Conservation (phyloP, 2,888 invertebrate species). For the Gastrophysa polygoni region DNA sequence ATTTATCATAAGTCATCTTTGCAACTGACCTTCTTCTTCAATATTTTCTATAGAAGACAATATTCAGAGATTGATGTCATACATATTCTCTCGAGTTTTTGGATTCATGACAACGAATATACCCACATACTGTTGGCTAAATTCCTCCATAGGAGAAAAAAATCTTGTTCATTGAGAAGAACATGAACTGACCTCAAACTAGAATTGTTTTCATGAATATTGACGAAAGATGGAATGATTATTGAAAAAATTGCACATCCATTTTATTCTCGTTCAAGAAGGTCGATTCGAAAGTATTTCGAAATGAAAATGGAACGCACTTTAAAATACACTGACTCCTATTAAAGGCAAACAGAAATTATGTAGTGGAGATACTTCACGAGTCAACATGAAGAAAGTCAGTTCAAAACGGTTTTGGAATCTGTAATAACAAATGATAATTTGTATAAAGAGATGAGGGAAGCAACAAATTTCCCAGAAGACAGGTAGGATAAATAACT, state of each 20-base stretch:
- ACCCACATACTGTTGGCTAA: no score
- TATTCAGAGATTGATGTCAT: not conserved
- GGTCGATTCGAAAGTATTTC: no score
- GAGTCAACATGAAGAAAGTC: not conserved
- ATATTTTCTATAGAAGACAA: not conserved
- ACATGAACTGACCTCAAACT: no score
- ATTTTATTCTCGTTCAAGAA: no score
- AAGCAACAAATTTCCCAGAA: not conserved
- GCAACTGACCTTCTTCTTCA: conserved; percentile 2
- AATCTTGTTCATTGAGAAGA: not conserved
- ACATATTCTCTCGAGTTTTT: not conserved
- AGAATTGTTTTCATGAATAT: no score
- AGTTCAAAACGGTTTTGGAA: no score
- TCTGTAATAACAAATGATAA: no score
- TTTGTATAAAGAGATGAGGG: not conserved
- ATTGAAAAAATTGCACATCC: no score
- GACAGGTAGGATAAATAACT: not conserved
- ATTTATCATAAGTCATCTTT: conserved; percentile 8
- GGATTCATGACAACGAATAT: no score
- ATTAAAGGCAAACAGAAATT: not conserved
- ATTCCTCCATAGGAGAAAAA: no score
- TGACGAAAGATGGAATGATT: no score
- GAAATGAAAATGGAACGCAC: not conserved
- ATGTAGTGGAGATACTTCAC: conserved; percentile 1
- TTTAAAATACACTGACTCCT: conserved; percentile 8